Percentiles rank a stretch among this genome's conserved stretches.
Evolutionary conservation across 2,797 vertebrate species (phyloP).

Genomic region (Liasis olivaceus): DNA sequence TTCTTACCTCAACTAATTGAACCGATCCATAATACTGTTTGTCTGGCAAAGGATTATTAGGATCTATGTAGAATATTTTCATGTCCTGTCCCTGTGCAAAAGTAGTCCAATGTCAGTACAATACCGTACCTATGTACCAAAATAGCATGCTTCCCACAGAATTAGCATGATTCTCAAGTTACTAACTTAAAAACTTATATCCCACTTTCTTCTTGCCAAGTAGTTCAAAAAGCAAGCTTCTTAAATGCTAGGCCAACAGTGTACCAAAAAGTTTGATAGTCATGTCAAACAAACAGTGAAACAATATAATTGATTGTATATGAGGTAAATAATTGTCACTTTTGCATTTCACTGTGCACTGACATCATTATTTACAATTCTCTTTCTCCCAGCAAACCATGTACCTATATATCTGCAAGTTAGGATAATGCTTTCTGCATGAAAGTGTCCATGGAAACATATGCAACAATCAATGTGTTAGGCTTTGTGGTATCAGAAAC

Average conservation of each 20-base stretch:
- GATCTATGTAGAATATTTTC: constrained; percentile 79
- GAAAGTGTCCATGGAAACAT: background rate
- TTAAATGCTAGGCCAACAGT: background rate
- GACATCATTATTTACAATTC: background rate
- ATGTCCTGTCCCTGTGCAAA: constrained; percentile 78
- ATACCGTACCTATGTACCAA: background rate
- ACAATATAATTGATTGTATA: background rate
- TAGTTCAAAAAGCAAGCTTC: background rate
- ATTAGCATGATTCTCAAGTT: background rate
- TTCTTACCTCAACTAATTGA: constrained; percentile 87
- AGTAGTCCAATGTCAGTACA: background rate
- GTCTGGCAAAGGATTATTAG: constrained; percentile 82
- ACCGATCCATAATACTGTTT: constrained; percentile 82
- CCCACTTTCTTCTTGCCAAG: background rate
- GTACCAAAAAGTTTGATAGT: background rate
- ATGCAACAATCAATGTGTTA: background rate
- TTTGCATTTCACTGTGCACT: background rate
- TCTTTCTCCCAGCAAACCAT: background rate
- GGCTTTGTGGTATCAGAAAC: background rate
- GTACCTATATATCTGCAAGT: background rate
- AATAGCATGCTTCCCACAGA: background rate
- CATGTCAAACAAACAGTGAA: background rate
- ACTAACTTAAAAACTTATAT: background rate
- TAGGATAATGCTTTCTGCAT: background rate
- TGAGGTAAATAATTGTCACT: background rate